Conservation (phyloP, 1,140 invertebrate genomes). For the Ptiloglossa arizonensis region DNA sequence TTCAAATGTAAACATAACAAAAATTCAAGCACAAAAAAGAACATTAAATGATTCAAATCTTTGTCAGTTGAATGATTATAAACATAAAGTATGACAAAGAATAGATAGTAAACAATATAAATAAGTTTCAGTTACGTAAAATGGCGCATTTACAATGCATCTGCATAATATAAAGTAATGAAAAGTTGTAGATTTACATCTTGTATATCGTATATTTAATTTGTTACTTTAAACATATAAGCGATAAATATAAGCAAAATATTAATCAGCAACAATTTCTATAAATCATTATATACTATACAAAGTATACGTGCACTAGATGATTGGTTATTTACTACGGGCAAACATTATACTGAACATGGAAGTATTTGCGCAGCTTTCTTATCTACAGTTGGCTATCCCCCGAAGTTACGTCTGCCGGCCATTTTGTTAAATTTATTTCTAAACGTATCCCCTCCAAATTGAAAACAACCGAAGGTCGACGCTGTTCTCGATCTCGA, state of each 20-base stretch:
- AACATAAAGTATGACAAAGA: conserved; percentile 1
- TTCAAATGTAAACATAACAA: background rate
- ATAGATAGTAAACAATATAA: conserved; percentile 3
- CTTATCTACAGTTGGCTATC: conserved; percentile 48
- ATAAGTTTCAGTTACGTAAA: background rate
- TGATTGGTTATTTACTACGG: conserved; percentile 10
- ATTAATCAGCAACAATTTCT: background rate
- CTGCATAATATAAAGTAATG: conserved; percentile 1
- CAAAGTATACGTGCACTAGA: background rate
- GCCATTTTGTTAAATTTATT: conserved; percentile 79
- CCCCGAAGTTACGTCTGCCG: conserved; percentile 46
- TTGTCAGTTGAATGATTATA: conserved; percentile 7
- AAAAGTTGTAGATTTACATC: background rate
- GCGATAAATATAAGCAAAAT: background rate
- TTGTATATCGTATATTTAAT: background rate
- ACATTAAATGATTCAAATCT: conserved; percentile 21
- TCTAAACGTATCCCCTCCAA: conserved; percentile 74
- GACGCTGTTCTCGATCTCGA: conserved; percentile 74
- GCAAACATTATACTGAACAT: background rate
- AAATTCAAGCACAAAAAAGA: background rate
- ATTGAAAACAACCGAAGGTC: conserved; percentile 80
- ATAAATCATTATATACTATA: background rate
- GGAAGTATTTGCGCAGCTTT: conserved; percentile 24
- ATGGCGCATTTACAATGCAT: conserved; percentile 22
- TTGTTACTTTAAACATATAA: background rate